These are phyloP conservation scores for Temnothorax unifasciatus DNA, from an alignment of 2,888 invertebrate species.

Conservation along the genomic window DNA sequence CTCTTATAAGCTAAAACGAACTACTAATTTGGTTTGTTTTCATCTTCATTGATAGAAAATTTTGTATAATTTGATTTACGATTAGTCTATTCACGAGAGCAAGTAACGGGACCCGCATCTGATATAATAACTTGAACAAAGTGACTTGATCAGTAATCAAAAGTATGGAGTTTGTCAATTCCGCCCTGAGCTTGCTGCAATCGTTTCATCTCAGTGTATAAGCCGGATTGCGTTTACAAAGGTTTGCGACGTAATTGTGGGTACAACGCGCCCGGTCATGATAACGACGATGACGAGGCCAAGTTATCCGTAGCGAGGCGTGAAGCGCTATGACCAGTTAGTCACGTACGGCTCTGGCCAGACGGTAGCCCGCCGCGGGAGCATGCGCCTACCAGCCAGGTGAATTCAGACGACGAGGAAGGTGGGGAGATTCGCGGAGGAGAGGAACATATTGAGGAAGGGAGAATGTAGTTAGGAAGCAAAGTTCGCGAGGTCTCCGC, in stretches of 20 bases:
- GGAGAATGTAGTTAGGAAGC: slow-evolving; percentile 66
- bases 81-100: background rate
- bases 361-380: slow-evolving; percentile 60
- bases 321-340: slow-evolving; percentile 58
- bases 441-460: slow-evolving; percentile 63
- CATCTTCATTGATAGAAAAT: background rate
- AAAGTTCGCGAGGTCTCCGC: slow-evolving; percentile 86
- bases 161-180: background rate
- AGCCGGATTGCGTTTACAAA: background rate
- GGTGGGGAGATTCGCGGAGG: slow-evolving; percentile 50
- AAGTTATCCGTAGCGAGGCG: slow-evolving; percentile 53
- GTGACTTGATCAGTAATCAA: background rate
- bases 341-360: slow-evolving; percentile 64
- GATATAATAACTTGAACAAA: background rate
- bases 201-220: background rate
- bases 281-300: background rate
- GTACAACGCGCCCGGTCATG: slow-evolving; percentile 17
- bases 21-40: background rate
- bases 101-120: background rate
- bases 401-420: slow-evolving; percentile 53
- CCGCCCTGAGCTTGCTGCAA: background rate
- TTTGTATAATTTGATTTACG: background rate
- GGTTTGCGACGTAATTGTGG: background rate
- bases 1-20: slow-evolving; percentile 15
- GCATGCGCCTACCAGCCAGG: slow-evolving; percentile 76